A percentile compares a stretch with the other conserved stretches of the same genome.
phyloP scores from a whole-genome alignment of 2,888 invertebrate species.

The Hydrotaea diabolus region DNA sequence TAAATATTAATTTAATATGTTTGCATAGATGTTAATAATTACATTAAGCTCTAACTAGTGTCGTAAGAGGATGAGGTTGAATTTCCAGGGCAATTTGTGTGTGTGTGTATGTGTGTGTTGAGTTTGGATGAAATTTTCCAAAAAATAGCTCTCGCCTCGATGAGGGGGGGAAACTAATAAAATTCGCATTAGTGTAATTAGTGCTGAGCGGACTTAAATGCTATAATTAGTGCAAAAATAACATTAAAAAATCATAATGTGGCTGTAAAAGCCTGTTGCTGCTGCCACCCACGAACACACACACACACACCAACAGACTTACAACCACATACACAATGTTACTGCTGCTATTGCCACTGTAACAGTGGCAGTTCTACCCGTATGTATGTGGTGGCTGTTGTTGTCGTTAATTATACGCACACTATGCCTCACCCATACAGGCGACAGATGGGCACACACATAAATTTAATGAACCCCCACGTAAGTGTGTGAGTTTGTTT shows the following conservation, averaged over 20 bases:
- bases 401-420: constrained; percentile 33
- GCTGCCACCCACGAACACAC: too few relatives aligned
- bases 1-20: constrained; percentile 21
- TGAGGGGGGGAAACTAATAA: constrained; percentile 26
- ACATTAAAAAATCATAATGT: constrained; percentile 46
- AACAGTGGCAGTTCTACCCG: too few relatives aligned
- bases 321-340: too few relatives aligned
- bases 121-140: not conserved
- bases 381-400: too few relatives aligned
- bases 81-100: too few relatives aligned
- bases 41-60: not conserved
- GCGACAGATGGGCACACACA: not conserved
- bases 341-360: not conserved
- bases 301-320: too few relatives aligned
- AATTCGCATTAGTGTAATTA: constrained; percentile 54
- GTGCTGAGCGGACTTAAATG: constrained; percentile 36
- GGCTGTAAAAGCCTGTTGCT: constrained; percentile 36
- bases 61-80: not conserved
- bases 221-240: constrained; percentile 43
- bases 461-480: not conserved
- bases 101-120: too few relatives aligned
- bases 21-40: not conserved
- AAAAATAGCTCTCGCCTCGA: not conserved
- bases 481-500: not conserved
- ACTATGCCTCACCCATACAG: not conserved